These are phyloP conservation scores for Leptinotarsa undecemlineata DNA, from an alignment of 1,140 invertebrate genomes.

Conservation along the genomic window DNA sequence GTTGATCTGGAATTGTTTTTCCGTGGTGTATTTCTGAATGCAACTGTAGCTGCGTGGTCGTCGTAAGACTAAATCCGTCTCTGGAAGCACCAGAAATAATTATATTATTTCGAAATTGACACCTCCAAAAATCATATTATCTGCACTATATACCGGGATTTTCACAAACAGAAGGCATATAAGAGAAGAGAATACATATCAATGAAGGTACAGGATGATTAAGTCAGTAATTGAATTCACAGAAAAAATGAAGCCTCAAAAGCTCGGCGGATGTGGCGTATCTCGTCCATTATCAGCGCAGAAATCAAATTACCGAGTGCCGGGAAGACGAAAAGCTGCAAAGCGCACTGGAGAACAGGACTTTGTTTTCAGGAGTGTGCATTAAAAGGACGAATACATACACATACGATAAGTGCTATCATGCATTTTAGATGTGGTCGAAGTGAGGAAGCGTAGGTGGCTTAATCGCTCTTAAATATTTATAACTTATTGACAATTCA, in stretches of 20 bases:
- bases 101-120: too few species aligned
- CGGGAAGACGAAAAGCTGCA: too few species aligned
- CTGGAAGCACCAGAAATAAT: too few species aligned
- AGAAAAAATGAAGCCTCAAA: background rate
- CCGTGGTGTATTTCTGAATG: too few species aligned
- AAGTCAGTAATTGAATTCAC: background rate
- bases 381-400: background rate
- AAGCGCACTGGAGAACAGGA: background rate
- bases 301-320: background rate
- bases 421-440: background rate
- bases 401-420: conserved; percentile 1
- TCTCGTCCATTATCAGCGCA: background rate
- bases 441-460: background rate
- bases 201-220: background rate
- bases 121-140: too few species aligned
- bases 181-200: too few species aligned
- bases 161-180: too few species aligned
- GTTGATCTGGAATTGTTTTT: too few species aligned
- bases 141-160: too few species aligned
- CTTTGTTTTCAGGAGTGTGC: conserved; percentile 2
- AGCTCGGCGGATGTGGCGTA: background rate
- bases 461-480: conserved; percentile 1
- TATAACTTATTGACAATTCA: background rate
- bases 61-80: too few species aligned
- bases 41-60: too few species aligned